Conservation (phyloP, 2,113 vertebrate genomes). For the Argyrosomus japonicus region DNA sequence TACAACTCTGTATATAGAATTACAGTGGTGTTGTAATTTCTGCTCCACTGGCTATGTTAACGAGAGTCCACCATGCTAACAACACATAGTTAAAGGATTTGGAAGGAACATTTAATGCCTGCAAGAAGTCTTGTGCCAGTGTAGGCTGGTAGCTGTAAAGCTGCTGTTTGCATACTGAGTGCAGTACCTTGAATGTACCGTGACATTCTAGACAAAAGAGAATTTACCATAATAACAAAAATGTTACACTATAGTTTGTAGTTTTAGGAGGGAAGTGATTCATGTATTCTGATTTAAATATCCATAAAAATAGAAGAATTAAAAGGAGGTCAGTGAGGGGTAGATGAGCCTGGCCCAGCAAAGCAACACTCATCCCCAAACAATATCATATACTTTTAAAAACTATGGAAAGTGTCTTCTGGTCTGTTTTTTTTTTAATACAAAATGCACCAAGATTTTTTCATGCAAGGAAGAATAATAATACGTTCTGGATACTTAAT, state of each 20-base stretch:
- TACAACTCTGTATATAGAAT: slow-evolving; percentile 8
- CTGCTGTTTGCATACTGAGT: neutral
- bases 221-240: neutral
- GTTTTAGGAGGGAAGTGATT: slow-evolving; percentile 1
- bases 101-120: slow-evolving; percentile 5
- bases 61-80: slow-evolving; percentile 16
- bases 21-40: slow-evolving; percentile 25
- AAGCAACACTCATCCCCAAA: neutral
- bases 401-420: neutral
- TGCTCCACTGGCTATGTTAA: slow-evolving; percentile 29
- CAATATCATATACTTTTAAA: neutral
- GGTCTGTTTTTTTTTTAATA: neutral
- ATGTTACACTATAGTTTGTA: neutral
- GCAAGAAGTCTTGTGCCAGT: neutral
- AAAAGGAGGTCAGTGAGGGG: neutral
- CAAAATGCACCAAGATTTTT: neutral
- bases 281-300: slow-evolving; percentile 12
- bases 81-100: slow-evolving; percentile 35
- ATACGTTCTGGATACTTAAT: neutral
- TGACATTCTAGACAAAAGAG: neutral
- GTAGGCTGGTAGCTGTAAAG: neutral
- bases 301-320: neutral
- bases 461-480: neutral
- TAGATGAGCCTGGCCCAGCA: neutral
- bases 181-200: neutral